Evolutionary conservation across 2,113 vertebrate genomes (phyloP).

Genomic region (Micronycteris hirsuta): DNA sequence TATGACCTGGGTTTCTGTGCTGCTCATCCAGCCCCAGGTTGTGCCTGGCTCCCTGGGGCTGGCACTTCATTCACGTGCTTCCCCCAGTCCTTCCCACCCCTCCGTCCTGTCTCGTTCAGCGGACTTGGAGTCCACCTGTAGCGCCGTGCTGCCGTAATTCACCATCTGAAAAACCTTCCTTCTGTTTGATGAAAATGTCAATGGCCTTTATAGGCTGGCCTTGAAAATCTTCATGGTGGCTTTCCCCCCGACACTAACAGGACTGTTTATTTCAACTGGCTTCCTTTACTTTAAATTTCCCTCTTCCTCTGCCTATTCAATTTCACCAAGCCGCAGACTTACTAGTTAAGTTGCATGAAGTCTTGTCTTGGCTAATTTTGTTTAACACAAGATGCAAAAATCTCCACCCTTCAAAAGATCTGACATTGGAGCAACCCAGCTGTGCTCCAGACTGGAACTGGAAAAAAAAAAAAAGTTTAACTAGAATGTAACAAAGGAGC

Average conservation of each 20-base stretch:
- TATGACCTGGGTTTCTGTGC: background rate
- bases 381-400: background rate
- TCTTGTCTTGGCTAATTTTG: background rate
- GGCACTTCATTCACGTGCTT: background rate
- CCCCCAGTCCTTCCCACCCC: background rate
- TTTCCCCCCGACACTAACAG: too few species aligned
- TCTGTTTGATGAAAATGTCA: background rate
- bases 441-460: background rate
- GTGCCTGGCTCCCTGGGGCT: background rate
- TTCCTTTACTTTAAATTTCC: background rate
- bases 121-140: background rate
- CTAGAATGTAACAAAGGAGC: background rate
- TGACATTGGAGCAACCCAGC: background rate
- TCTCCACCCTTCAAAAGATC: background rate
- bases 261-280: background rate
- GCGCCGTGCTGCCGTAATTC: background rate
- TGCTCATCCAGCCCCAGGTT: fast-evolving
- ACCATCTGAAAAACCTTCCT: background rate
- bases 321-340: background rate
- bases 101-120: background rate
- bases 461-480: background rate
- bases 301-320: background rate
- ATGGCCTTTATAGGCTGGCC: background rate
- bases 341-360: background rate
- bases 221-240: background rate